Conservation (phyloP, 2,113 vertebrate genomes). For the Nesoenas mayeri region DNA sequence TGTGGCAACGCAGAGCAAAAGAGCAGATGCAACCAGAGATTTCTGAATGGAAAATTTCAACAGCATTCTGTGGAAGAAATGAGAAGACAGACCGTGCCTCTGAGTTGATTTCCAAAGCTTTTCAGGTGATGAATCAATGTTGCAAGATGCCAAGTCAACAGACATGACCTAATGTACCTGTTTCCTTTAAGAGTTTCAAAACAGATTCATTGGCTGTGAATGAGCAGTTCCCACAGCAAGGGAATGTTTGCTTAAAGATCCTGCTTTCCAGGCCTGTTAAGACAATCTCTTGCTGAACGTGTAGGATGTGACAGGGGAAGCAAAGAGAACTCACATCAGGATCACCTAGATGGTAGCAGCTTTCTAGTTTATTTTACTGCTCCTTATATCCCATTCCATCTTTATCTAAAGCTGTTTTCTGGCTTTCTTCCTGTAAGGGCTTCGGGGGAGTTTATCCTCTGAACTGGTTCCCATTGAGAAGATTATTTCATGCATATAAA, state of each 20-base stretch:
- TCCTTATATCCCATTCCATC: neutral
- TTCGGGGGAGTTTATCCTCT: neutral
- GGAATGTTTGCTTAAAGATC: neutral
- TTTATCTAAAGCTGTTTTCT: neutral
- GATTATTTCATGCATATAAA: neutral
- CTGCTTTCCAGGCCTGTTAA: neutral
- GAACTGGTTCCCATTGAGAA: neutral
- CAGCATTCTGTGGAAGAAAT: neutral
- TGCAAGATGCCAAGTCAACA: slow-evolving; percentile 5
- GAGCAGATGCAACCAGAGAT: neutral
- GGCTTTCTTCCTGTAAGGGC: neutral
- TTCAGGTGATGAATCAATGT: neutral
- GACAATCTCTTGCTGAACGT: neutral
- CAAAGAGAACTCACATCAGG: neutral
- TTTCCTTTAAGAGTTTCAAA: slow-evolving; percentile 23
- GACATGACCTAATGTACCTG: slow-evolving; percentile 2
- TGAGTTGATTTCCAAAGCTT: neutral
- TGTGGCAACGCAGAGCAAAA: neutral
- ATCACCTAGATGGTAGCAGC: neutral
- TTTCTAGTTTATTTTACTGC: neutral
- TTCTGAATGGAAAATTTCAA: neutral
- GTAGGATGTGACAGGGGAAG: neutral
- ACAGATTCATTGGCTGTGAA: slow-evolving; percentile 14
- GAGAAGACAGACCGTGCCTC: neutral
- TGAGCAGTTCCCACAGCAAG: neutral